Percentiles rank a stretch among this genome's conserved stretches.
Evolutionary conservation across 2,797 vertebrate species (phyloP).

Genomic region (Arrhamphus sclerolepis): DNA sequence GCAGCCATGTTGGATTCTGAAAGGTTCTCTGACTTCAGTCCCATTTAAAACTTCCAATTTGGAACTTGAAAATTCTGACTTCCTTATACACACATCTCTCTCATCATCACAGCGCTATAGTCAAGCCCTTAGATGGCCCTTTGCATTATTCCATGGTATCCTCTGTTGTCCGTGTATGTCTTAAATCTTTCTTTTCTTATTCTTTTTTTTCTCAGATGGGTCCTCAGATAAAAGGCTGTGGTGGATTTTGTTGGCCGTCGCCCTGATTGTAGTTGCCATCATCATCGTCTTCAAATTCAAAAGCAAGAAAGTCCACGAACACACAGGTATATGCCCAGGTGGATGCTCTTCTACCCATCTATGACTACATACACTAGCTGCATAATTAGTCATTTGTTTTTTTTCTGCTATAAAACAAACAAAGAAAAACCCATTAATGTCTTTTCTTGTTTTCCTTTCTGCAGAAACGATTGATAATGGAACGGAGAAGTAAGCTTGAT

Average conservation of each 20-base stretch:
- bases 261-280: slow-evolving; percentile 24
- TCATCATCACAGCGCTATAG: too few species aligned
- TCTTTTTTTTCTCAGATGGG: not conserved
- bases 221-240: slow-evolving; percentile 65
- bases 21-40: too few species aligned
- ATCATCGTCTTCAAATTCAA: slow-evolving; percentile 62
- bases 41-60: too few species aligned
- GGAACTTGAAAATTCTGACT: too few species aligned
- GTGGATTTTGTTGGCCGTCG: slow-evolving; percentile 66
- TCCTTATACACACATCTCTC: too few species aligned
- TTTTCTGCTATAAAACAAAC: too few species aligned
- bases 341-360: not conserved
- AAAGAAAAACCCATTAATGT: not conserved
- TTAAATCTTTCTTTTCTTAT: too few species aligned
- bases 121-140: too few species aligned
- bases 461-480: slow-evolving; percentile 73
- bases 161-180: too few species aligned
- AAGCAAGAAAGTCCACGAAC: slow-evolving; percentile 71
- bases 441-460: slow-evolving; percentile 4
- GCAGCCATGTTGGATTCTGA: too few species aligned
- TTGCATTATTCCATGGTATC: too few species aligned
- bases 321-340: slow-evolving; percentile 62
- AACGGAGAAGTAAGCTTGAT: slow-evolving; percentile 75
- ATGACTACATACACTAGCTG: too few species aligned
- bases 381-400: not conserved